Conservation (phyloP, 2,113 vertebrate species). For the Vulpes vulpes region DNA sequence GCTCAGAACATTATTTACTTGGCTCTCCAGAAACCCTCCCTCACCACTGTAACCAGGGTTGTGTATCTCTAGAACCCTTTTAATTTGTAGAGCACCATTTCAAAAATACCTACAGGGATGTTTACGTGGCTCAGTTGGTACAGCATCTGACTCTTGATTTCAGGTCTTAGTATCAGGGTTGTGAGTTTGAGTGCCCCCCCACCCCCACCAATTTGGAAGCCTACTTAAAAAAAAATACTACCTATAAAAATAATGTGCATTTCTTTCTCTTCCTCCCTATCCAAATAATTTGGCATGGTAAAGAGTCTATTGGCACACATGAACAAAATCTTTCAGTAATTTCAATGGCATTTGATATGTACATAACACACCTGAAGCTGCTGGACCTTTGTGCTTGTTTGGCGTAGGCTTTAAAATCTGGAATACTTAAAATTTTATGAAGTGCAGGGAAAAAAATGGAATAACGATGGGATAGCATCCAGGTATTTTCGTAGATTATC, state of each 20-base stretch:
- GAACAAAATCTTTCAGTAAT: background rate
- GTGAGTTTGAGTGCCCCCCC: background rate
- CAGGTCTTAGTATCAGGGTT: background rate
- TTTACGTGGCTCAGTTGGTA: background rate
- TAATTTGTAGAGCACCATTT: background rate
- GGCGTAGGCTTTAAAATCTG: background rate
- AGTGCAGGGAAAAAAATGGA: background rate
- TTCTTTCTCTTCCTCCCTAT: background rate
- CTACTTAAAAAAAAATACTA: background rate
- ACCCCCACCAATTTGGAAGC: accelerated
- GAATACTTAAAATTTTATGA: constrained; percentile 21
- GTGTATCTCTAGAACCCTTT: background rate
- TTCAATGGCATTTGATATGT: background rate
- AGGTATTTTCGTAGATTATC: background rate
- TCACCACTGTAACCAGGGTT: accelerated
- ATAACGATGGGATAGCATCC: background rate
- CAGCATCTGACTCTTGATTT: background rate
- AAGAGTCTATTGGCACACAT: background rate
- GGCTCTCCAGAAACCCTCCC: accelerated
- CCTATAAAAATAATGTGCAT: background rate
- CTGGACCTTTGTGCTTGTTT: background rate
- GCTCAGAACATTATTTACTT: background rate
- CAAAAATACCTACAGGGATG: background rate
- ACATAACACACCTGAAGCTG: background rate
- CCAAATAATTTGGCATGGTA: background rate